phyloP scores from a whole-genome alignment of 1,140 invertebrate species.

The Sycophila sp. region DNA sequence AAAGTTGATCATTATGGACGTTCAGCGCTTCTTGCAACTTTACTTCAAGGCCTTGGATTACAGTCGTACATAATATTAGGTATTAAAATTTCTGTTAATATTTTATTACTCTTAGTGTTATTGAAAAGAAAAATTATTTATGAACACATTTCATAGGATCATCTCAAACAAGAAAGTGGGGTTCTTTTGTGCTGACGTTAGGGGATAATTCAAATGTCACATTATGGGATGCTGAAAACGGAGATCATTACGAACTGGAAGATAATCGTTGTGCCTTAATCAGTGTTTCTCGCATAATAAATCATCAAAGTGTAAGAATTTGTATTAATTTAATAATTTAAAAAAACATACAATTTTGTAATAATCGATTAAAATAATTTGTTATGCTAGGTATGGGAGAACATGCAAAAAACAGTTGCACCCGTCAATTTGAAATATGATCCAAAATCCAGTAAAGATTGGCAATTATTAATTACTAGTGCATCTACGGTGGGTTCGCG shows the following conservation, averaged over 20 bases:
- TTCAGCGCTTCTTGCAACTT: constrained; percentile 53
- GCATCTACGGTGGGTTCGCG: constrained; percentile 38
- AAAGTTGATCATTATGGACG: constrained; percentile 63
- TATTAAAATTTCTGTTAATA: constrained; percentile 40
- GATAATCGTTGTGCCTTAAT: constrained; percentile 58
- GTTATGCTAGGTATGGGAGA: constrained; percentile 58
- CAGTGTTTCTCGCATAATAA: constrained; percentile 55
- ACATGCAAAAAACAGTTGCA: constrained; percentile 54
- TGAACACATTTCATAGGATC: constrained; percentile 42
- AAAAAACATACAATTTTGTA: neutral
- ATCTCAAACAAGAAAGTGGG: constrained; percentile 58
- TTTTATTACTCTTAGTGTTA: neutral
- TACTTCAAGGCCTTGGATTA: constrained; percentile 55
- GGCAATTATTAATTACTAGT: constrained; percentile 49
- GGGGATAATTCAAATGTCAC: constrained; percentile 44
- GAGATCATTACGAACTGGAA: constrained; percentile 52
- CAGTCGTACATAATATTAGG: constrained; percentile 59
- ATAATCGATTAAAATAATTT: neutral
- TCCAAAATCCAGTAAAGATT: constrained; percentile 55
- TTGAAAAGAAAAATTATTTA: neutral
- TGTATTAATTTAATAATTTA: neutral
- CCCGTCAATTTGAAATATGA: constrained; percentile 56
- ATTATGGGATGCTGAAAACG: constrained; percentile 62
- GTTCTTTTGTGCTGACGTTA: constrained; percentile 56
- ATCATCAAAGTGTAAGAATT: constrained; percentile 56